Evolutionary conservation across 2,113 vertebrate genomes (phyloP).

Genomic region (Megaptera novaeangliae): DNA sequence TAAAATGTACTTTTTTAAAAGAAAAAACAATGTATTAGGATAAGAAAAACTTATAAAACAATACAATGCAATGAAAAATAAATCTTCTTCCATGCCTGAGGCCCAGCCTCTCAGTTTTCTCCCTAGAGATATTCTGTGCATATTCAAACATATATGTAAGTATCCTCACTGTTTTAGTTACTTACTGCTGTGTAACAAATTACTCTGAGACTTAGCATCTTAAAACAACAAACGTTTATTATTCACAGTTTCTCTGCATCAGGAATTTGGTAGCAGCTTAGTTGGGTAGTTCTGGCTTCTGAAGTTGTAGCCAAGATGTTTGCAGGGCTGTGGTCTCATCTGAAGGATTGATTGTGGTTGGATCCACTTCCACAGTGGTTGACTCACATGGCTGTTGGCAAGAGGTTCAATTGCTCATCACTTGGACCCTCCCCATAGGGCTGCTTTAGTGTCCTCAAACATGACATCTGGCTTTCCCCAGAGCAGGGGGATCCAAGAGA

Average conservation of each 20-base stretch:
- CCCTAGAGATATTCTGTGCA: background rate
- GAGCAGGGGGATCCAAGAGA: background rate
- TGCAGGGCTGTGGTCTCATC: background rate
- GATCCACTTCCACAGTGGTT: background rate
- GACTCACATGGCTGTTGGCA: background rate
- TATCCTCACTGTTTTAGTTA: background rate
- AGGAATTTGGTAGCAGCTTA: background rate
- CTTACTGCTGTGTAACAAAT: background rate
- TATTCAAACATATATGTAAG: background rate
- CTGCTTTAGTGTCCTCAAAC: background rate
- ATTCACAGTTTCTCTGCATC: background rate
- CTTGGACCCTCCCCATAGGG: fast-evolving
- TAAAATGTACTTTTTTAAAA: background rate
- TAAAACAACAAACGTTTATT: background rate
- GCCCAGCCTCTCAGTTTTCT: background rate
- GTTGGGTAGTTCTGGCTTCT: background rate
- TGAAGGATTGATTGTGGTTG: background rate
- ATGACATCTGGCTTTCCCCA: background rate
- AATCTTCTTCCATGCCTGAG: background rate
- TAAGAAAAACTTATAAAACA: background rate
- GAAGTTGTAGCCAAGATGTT: background rate
- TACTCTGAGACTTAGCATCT: background rate
- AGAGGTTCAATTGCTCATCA: background rate
- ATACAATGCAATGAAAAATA: background rate
- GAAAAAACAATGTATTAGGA: background rate